Base-by-base conservation (phyloP, 2,888 invertebrate species). In the Volucella inanis region DNA sequence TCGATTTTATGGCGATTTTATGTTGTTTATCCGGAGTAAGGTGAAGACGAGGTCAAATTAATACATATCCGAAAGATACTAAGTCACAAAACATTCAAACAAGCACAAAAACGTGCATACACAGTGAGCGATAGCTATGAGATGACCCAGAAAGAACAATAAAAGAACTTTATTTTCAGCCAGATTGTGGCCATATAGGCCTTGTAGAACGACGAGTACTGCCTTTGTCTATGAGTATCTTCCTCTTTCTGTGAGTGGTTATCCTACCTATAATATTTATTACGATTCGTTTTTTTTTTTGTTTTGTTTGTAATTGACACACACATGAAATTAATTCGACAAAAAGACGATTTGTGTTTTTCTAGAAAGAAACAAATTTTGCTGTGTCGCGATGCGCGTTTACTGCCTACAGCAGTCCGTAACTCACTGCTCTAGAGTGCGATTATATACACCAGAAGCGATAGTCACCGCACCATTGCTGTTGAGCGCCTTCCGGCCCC, bases 321-420 rank as follows among this genome's bases (percentile, higher is more conserved):
- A 78, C 61, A 77, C 72, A 55, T 78, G 55, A 61, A 49, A 82
- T 77, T 70, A 54, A 62, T 75, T 70, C 54, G 52, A 31, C 31
- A 31, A 31, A 31, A 72, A 65, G 74, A 83, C 64, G 74, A 70
- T 71, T 57, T 80, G 49, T 74, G 18, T 77, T 70, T 50, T 41
- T 55, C 9, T 47, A 52, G 12, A 10, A 52, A 67, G 41, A 70
- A 74, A 68, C 43, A 71, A 80, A 61, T 31, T 52, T 76, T 68
- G 55, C 65, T 81, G 39, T 41, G 55, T 74, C 62, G 81, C 75
- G 76, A 62, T 70, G 65, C 80, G 76, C 81, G 84, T 85, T 85
- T 81, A 81, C 81, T 81, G 81, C 84, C 84, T 71, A 85, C 80
- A 81, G 71, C 84, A 85, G 84, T 81, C 76, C 84, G 80, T 47